phyloP scores from a whole-genome alignment of 2,797 vertebrate genomes.

The Scleropages formosus region DNA sequence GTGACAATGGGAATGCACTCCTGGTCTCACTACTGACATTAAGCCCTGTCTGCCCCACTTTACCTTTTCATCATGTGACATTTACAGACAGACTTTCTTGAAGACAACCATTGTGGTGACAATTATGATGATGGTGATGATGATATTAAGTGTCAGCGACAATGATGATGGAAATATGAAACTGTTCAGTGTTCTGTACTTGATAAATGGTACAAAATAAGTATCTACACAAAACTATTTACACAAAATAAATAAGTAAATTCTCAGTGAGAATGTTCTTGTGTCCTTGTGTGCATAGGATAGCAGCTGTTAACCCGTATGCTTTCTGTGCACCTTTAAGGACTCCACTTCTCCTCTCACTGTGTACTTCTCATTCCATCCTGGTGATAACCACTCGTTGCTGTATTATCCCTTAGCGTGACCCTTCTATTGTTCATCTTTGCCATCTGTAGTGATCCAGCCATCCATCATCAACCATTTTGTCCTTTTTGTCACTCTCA shows the following conservation, averaged over 20 bases:
- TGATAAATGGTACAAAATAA: conserved; percentile 71
- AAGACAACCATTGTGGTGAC: conserved; percentile 44
- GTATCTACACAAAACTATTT: conserved; percentile 62
- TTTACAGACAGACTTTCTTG: conserved; percentile 59
- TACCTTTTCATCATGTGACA: conserved; percentile 63
- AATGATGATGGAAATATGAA: conserved; percentile 65
- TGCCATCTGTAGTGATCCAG: too few species aligned
- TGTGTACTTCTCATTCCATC: background rate
- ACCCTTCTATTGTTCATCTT: too few species aligned
- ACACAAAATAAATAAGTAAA: conserved; percentile 44
- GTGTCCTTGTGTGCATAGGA: background rate
- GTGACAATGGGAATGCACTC: conserved; percentile 35
- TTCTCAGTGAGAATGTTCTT: conserved; percentile 47
- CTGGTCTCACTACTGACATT: conserved; percentile 41
- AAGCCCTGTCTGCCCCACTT: conserved; percentile 38
- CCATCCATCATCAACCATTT: too few species aligned
- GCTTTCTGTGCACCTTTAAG: background rate
- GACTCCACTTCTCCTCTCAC: background rate
- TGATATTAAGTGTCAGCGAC: background rate
- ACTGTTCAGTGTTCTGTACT: conserved; percentile 75
- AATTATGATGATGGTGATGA: conserved; percentile 21
- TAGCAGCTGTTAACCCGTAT: background rate
- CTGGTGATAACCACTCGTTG: background rate
- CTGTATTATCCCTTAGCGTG: background rate
- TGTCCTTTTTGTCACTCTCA: too few species aligned